phyloP scores from a whole-genome alignment of 2,797 vertebrate genomes.

The Darevskia mixta region DNA sequence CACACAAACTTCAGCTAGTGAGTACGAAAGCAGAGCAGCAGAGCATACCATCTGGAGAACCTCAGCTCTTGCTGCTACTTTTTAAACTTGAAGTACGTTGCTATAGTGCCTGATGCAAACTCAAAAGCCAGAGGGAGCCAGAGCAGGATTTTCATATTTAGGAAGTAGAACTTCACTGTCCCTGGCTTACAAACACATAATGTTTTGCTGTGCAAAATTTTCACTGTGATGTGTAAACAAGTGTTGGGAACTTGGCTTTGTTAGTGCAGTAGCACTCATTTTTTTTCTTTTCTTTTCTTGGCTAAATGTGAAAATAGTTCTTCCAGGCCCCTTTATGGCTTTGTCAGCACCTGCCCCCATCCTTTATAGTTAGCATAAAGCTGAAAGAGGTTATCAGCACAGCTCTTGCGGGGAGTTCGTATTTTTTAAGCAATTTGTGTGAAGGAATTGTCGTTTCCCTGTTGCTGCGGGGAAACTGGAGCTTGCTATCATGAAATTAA shows the following conservation, averaged over 20 bases:
- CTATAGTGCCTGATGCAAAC: not conserved
- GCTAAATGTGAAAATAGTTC: not conserved
- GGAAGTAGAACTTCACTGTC: not conserved
- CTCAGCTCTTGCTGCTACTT: not conserved
- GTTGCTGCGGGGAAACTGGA: not conserved
- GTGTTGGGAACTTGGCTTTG: not conserved
- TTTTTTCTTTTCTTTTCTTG: not conserved
- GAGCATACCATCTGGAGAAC: not conserved
- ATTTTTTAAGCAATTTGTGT: not conserved
- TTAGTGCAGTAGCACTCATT: not conserved
- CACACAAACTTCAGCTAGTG: too few species aligned
- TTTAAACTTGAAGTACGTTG: not conserved
- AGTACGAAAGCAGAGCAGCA: not conserved
- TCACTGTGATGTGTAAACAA: not conserved
- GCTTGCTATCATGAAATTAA: not conserved
- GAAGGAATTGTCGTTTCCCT: slow-evolving; percentile 12
- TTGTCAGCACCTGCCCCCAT: not conserved
- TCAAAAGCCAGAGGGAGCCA: not conserved
- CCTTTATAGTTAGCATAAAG: not conserved
- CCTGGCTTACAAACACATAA: not conserved
- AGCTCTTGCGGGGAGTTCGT: not conserved
- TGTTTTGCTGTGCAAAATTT: not conserved
- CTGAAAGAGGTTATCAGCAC: not conserved
- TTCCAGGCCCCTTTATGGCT: not conserved
- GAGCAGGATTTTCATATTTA: not conserved